These are phyloP conservation scores for Diabrotica undecimpunctata DNA, from an alignment of 1,140 invertebrate species.

Conservation along the genomic window DNA sequence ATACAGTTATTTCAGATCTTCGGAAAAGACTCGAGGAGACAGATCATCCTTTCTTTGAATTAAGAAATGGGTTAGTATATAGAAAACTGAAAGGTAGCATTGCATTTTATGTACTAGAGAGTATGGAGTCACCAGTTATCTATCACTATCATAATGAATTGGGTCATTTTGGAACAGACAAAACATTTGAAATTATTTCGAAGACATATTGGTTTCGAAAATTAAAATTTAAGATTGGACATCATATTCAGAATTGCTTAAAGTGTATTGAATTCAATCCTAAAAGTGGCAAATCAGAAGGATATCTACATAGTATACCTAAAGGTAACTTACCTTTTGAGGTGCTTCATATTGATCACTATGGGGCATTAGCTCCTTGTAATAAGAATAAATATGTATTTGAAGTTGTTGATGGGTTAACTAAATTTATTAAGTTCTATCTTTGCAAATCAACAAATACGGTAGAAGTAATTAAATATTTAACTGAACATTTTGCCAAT, in stretches of 20 bases:
- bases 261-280: slow-evolving; percentile 37
- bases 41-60: too few relatives aligned
- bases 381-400: slow-evolving; percentile 31
- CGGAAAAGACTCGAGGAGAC: slow-evolving; percentile 39
- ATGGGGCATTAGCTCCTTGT: slow-evolving; percentile 28
- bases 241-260: slow-evolving; percentile 34
- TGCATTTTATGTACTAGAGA: slow-evolving; percentile 6
- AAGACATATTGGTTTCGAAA: slow-evolving; percentile 38
- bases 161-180: slow-evolving; percentile 3
- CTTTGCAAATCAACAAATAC: slow-evolving; percentile 17
- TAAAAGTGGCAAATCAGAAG: slow-evolving; percentile 34
- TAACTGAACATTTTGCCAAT: slow-evolving; percentile 22
- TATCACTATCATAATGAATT: background rate
- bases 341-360: slow-evolving; percentile 40
- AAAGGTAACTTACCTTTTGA: slow-evolving; percentile 38
- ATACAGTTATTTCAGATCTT: slow-evolving; percentile 30
- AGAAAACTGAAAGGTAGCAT: slow-evolving; percentile 10
- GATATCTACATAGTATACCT: slow-evolving; percentile 33
- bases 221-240: slow-evolving; percentile 34
- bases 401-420: slow-evolving; percentile 34
- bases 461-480: slow-evolving; percentile 23
- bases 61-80: slow-evolving; percentile 10
- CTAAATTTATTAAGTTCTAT: slow-evolving; percentile 34
- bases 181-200: slow-evolving; percentile 4
- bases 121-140: background rate